These are phyloP conservation scores for Nyctalus aviator DNA, from an alignment of 2,797 vertebrate genomes.

Conservation along the genomic window DNA sequence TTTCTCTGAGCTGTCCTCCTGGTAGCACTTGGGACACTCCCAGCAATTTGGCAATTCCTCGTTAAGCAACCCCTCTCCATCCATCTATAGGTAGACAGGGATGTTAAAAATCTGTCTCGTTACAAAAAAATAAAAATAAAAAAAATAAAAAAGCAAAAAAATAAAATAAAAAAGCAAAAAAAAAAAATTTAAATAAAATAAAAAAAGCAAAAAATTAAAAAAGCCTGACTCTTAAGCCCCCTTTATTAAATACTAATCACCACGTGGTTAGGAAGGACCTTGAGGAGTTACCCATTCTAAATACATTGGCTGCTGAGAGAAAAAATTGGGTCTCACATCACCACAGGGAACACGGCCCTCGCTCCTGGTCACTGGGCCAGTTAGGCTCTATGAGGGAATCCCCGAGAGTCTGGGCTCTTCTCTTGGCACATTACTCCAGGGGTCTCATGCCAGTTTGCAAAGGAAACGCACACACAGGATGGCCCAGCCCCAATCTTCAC, in stretches of 20 bases:
- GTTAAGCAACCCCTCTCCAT: slow-evolving; percentile 95
- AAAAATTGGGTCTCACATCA: background rate
- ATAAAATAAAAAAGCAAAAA: too few relatives aligned
- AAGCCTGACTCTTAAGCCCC: background rate
- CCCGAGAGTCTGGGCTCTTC: slow-evolving; percentile 8
- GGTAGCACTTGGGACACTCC: slow-evolving; percentile 98
- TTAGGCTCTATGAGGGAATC: background rate
- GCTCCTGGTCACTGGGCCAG: background rate
- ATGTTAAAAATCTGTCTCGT: slow-evolving; percentile 62
- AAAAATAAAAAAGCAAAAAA: too few relatives aligned
- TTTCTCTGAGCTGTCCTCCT: slow-evolving; percentile 91
- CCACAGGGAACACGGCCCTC: background rate
- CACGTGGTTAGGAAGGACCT: background rate
- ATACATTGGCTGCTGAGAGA: background rate
- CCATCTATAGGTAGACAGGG: slow-evolving; percentile 88
- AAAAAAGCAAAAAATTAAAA: too few relatives aligned
- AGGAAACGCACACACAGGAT: background rate
- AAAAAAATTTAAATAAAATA: too few relatives aligned
- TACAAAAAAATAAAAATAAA: background rate
- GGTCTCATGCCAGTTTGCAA: background rate
- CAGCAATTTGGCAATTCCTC: slow-evolving; percentile 98
- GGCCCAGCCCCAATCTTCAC: background rate
- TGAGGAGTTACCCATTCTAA: background rate
- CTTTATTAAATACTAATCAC: background rate
- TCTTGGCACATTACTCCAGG: background rate